Base-by-base conservation (phyloP, 2,113 vertebrate genomes). In the Nothocercus nigrocapillus region DNA sequence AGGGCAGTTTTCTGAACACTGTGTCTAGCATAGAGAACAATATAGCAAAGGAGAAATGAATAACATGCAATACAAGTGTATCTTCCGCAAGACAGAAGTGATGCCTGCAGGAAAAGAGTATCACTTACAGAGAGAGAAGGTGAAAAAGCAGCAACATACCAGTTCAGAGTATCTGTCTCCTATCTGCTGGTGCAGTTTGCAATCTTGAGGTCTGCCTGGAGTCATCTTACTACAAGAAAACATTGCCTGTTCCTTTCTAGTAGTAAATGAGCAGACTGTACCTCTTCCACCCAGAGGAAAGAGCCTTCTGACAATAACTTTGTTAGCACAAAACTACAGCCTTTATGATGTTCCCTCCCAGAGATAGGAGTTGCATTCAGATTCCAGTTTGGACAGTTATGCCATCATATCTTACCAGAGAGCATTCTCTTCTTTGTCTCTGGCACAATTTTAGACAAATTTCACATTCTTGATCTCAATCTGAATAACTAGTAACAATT, bases 381-480 rank as follows among this genome's bases (percentile, higher is more conserved):
- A 58, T 2, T 0, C 21, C 15, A 36, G 14, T 53, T 70, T 32
- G 18, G 49, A 53, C 7, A 6, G 0, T 0, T 16, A 3, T 5
- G 12, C 20, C 51, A 21, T n/a, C 21, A 22, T 47, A 30, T 51
- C n/a, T 20, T 44, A 69, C 13, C 38, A 86, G 36, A 58, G 47
- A 91, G 19, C 45, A 70, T 8, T 8, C 1, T 12, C 11, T 10
- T 49, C 19, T 92, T 42, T 63, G 16, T 32, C 45, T 56, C 58
- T 12, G 2, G 4, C 36, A 53, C 3, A 5, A 11, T 76, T 76
- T 63, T 4, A 69, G 58, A 36, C 14, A 51, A 61, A 58, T 73
- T 67, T 84, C 21, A 63, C 62, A 27, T 17, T 84, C 24, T 67
- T 49, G 27, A 4, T 24, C 12, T 15, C 75, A 42, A 85, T 42